phyloP scores from a whole-genome alignment of 1,140 invertebrate genomes.

The Marisa cornuarietis region DNA sequence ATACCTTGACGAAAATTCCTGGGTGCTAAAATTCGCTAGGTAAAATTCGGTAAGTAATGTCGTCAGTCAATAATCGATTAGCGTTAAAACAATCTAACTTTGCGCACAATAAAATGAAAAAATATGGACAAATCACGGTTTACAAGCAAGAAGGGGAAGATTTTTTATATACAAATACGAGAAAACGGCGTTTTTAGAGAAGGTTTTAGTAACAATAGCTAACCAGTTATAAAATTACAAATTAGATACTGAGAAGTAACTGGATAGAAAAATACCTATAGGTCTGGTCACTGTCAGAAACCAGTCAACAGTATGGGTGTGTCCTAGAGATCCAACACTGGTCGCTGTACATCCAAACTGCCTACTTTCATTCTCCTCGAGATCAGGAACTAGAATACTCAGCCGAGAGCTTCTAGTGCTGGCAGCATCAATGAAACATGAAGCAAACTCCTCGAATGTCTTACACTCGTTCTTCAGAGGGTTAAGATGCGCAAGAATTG shows the following conservation, averaged over 20 bases:
- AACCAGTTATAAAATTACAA: neutral
- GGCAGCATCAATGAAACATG: constrained; percentile 5
- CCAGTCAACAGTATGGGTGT: neutral
- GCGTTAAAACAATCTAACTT: no score
- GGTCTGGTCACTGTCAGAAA: neutral
- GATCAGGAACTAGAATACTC: constrained; percentile 12
- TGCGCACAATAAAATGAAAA: no score
- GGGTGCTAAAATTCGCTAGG: no score
- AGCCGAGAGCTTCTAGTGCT: constrained; percentile 5
- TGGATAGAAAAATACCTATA: neutral
- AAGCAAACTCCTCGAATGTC: constrained; percentile 14
- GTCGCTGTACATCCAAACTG: constrained; percentile 10
- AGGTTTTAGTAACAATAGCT: neutral
- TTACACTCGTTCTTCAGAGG: constrained; percentile 7
- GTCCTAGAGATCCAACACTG: constrained; percentile 3
- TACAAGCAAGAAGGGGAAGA: no score
- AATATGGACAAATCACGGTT: no score
- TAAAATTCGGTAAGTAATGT: no score
- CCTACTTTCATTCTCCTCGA: constrained; percentile 1
- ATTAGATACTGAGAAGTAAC: neutral
- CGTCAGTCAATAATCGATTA: no score
- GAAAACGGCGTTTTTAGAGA: neutral
- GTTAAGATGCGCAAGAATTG: constrained; percentile 6
- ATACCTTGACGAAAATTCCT: no score
- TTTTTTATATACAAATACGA: neutral